A percentile compares a stretch with the other conserved stretches of the same genome.
Evolutionary conservation across 2,888 invertebrate species (phyloP).

Genomic region (Chalcosyrphus nemorum): DNA sequence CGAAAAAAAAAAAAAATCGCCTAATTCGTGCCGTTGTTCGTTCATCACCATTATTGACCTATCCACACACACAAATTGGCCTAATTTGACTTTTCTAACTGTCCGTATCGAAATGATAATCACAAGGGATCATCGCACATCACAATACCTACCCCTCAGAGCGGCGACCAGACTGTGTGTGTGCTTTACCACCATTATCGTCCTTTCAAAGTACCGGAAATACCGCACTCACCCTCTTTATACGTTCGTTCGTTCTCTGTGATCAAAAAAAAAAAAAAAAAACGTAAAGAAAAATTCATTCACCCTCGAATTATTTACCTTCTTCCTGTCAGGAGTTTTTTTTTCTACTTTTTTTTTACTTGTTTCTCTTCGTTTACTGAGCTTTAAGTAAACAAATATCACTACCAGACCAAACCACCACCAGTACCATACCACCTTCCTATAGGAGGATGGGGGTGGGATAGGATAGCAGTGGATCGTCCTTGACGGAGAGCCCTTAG

Average conservation of each 20-base stretch:
- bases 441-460: constrained; percentile 7
- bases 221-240: constrained; percentile 62
- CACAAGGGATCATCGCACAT: constrained; percentile 74
- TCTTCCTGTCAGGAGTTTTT: constrained; percentile 54
- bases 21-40: constrained; percentile 35
- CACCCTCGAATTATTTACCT: constrained; percentile 72
- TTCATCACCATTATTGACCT: constrained; percentile 71
- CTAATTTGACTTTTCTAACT: constrained; percentile 75
- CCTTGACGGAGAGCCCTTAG: constrained; percentile 66
- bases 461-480: constrained; percentile 46
- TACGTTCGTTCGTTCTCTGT: constrained; percentile 34
- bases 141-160: constrained; percentile 53
- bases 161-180: neutral
- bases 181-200: constrained; percentile 38
- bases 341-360: too few relatives aligned
- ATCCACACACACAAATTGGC: constrained; percentile 74
- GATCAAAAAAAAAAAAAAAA: constrained; percentile 39
- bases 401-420: constrained; percentile 29
- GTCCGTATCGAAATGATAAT: constrained; percentile 75
- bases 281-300: constrained; percentile 55
- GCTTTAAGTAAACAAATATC: constrained; percentile 70
- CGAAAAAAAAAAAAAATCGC: constrained; percentile 27
- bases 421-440: neutral
- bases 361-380: constrained; percentile 31
- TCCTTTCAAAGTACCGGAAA: constrained; percentile 67